Evolutionary conservation across 1,140 invertebrate genomes (phyloP).

Genomic region (Chelonus insularis): DNA sequence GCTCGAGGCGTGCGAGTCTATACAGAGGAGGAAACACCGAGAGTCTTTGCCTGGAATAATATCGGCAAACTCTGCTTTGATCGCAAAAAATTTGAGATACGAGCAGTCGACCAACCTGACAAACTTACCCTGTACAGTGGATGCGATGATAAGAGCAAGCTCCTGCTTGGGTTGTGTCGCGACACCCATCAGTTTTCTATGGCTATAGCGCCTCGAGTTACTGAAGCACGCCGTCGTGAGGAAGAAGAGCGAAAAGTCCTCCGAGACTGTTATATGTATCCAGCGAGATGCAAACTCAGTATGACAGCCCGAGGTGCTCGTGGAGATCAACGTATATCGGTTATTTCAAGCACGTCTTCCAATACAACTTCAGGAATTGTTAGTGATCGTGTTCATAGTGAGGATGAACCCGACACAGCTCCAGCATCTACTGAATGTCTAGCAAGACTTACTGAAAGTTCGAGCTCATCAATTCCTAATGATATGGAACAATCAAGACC

Average conservation of each 20-base stretch:
- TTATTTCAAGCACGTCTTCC: slow-evolving; percentile 89
- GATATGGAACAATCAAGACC: slow-evolving; percentile 24
- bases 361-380: slow-evolving; percentile 95
- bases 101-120: slow-evolving; percentile 75
- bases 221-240: slow-evolving; percentile 75
- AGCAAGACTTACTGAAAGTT: slow-evolving; percentile 47
- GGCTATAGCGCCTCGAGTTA: slow-evolving; percentile 82
- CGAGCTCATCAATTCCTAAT: slow-evolving; percentile 2
- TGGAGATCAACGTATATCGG: slow-evolving; percentile 83
- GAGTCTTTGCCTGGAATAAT: slow-evolving; percentile 87
- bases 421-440: slow-evolving; percentile 58
- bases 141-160: slow-evolving; percentile 89
- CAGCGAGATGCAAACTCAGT: slow-evolving; percentile 63
- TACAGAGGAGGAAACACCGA: slow-evolving; percentile 67
- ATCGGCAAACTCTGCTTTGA: slow-evolving; percentile 94
- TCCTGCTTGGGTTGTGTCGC: slow-evolving; percentile 83
- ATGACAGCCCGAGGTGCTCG: slow-evolving; percentile 66
- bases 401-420: slow-evolving; percentile 82
- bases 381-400: slow-evolving; percentile 89
- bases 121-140: slow-evolving; percentile 88
- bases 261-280: slow-evolving; percentile 68
- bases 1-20: slow-evolving; percentile 85
- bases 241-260: slow-evolving; percentile 68
- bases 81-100: slow-evolving; percentile 95
- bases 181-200: slow-evolving; percentile 94